Percentiles rank a stretch among this genome's conserved stretches.
Conservation (phyloP, 2,797 vertebrate genomes). For the Capromys pilorides region DNA sequence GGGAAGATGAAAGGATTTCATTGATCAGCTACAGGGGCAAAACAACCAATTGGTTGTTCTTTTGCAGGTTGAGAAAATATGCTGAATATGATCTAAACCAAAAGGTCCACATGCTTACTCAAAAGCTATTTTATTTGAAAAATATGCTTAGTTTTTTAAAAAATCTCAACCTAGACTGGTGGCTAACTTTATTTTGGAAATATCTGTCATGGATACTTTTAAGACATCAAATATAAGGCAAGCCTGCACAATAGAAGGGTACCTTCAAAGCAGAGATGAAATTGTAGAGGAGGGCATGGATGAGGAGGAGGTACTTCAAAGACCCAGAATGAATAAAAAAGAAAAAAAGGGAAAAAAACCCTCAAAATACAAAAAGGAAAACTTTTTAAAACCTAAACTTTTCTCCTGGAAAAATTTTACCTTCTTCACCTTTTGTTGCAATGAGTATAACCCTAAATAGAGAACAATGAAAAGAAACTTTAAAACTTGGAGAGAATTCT, state of each 20-base stretch:
- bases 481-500: slow-evolving; percentile 66
- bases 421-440: background rate
- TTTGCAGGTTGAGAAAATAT: slow-evolving; percentile 11
- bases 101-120: background rate
- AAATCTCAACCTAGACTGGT: background rate
- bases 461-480: slow-evolving; percentile 58
- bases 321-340: rapidly evolving
- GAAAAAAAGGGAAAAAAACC: background rate
- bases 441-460: background rate
- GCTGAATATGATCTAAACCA: background rate
- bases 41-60: background rate
- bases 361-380: background rate
- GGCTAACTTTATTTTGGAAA: slow-evolving; percentile 21
- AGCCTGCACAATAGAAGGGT: slow-evolving; percentile 7
- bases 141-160: background rate
- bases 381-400: background rate
- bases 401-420: background rate
- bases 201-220: background rate
- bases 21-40: background rate
- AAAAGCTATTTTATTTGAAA: background rate
- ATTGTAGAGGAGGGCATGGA: background rate
- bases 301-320: background rate
- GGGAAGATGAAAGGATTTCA: background rate
- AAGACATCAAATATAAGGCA: background rate
- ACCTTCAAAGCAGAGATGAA: background rate